phyloP scores from a whole-genome alignment of 2,797 vertebrate genomes.

The Rhinoraja longicauda region DNA sequence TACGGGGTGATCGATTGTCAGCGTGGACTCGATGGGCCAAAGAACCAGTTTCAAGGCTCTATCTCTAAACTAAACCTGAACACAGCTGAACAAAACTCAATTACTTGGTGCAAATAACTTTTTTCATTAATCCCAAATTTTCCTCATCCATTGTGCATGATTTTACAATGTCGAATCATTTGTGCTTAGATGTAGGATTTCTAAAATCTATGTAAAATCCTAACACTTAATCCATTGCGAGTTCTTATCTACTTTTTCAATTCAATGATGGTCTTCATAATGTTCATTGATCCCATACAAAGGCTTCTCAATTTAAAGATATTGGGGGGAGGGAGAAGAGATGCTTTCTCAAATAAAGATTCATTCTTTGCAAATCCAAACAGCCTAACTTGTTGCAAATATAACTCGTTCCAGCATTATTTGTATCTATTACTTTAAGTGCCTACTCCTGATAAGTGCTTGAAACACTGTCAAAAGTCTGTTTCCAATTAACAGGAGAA shows the following conservation, averaged over 20 bases:
- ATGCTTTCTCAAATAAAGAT: background rate
- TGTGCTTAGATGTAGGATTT: background rate
- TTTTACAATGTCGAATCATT: background rate
- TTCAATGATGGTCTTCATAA: background rate
- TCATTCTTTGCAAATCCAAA: background rate
- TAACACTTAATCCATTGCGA: background rate
- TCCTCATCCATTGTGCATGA: background rate
- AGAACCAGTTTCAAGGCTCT: too few species aligned
- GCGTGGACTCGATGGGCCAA: too few species aligned
- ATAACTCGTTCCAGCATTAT: conserved; percentile 12
- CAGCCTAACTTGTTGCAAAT: background rate
- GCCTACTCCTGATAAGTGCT: background rate
- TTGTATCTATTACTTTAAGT: background rate
- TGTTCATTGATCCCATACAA: background rate
- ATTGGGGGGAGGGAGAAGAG: background rate
- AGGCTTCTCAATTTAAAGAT: background rate
- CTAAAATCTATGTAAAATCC: background rate
- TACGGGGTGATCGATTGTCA: too few species aligned
- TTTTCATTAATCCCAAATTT: background rate
- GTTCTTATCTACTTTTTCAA: background rate
- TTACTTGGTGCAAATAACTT: background rate
- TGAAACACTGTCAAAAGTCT: background rate
- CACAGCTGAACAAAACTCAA: background rate
- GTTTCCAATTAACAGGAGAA: background rate
- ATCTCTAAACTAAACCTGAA: too few species aligned